Conservation (phyloP, 2,797 vertebrate genomes). For the Tokudaia tokunoshimensis region DNA sequence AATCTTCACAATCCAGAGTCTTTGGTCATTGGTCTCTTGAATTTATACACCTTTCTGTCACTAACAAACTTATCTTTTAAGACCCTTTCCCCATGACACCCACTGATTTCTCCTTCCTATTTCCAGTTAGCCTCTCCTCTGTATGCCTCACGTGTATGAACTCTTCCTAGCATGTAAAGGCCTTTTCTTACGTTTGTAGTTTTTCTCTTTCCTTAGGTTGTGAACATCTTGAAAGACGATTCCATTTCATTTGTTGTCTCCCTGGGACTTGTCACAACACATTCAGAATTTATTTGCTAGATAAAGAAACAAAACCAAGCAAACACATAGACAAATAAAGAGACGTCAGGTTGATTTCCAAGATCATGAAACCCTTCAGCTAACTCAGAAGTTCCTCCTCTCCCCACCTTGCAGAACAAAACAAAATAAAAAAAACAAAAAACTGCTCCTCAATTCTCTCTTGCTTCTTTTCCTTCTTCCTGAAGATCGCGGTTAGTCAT, state of each 20-base stretch:
- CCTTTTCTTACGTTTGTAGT: not conserved
- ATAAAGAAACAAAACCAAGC: not conserved
- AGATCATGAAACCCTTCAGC: not conserved
- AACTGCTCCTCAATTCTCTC: not conserved
- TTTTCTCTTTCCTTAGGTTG: not conserved
- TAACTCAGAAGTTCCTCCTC: not conserved
- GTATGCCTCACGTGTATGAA: not conserved
- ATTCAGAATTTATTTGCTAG: not conserved
- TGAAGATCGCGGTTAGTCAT: not conserved
- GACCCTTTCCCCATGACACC: not conserved
- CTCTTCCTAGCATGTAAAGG: not conserved
- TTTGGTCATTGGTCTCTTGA: not conserved
- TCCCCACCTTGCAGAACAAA: not conserved
- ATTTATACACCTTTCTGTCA: not conserved
- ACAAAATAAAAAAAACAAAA: not conserved
- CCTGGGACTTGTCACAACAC: not conserved
- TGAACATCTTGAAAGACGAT: not conserved
- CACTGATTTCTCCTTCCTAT: not conserved
- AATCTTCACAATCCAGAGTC: not conserved
- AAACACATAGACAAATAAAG: conserved; percentile 18
- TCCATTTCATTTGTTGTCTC: not conserved
- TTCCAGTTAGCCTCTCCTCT: not conserved
- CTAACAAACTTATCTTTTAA: not conserved
- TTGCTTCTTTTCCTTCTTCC: not conserved
- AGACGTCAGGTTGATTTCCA: not conserved